Conservation (phyloP, 2,797 vertebrate genomes). For the Carduelis carduelis region DNA sequence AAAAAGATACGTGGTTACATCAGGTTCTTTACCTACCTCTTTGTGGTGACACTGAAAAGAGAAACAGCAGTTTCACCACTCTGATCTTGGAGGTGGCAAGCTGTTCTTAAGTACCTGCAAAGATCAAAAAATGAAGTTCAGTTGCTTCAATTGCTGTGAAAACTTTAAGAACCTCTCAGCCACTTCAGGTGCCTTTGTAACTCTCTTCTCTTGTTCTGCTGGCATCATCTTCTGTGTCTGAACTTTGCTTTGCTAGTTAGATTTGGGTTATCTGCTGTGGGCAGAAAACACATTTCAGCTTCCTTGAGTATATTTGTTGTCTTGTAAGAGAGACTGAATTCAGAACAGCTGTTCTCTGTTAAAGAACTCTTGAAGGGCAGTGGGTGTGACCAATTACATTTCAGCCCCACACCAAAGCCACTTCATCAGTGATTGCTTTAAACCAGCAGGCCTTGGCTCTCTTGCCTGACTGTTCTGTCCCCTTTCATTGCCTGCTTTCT, state of each 20-base stretch:
- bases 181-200: constrained; percentile 21
- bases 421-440: background rate
- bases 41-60: background rate
- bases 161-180: constrained; percentile 8
- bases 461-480: background rate
- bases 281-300: background rate
- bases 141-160: background rate
- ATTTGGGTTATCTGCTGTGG: background rate
- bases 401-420: background rate
- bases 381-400: background rate
- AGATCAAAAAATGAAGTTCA: constrained; percentile 39
- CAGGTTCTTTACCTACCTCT: background rate
- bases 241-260: constrained; percentile 37
- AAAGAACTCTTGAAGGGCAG: background rate
- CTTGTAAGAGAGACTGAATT: background rate
- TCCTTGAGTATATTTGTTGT: background rate
- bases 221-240: background rate
- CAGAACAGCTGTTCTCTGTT: background rate
- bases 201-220: background rate
- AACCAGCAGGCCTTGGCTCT: background rate
- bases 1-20: background rate
- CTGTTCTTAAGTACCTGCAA: constrained; percentile 20
- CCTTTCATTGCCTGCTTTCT: background rate
- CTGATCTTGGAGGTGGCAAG: background rate
- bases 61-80: background rate